A percentile compares a stretch with the other conserved stretches of the same genome.
Evolutionary conservation across 30 jellyfish, hydroid and myxozoan genomes (phyloP).

Genomic region (Clytia hemisphaerica): DNA sequence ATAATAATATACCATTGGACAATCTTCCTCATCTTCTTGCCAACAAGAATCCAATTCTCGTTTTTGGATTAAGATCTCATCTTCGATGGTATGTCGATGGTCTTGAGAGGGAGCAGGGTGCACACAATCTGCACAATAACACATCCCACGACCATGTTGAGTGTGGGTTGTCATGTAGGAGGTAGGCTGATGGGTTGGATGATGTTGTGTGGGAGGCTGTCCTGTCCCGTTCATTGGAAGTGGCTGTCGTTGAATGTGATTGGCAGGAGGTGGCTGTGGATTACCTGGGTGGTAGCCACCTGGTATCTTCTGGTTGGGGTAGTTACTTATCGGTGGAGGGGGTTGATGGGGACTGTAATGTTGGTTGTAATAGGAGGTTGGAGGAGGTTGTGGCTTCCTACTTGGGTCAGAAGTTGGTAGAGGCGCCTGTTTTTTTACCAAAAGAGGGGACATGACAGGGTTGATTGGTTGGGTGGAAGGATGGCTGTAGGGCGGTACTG

Average conservation of each 20-base stretch:
- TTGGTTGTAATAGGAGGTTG: not conserved
- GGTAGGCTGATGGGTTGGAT: constrained; percentile 3
- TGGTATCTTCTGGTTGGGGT: too few species aligned
- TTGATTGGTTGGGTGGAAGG: not conserved
- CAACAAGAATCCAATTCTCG: constrained; percentile 90
- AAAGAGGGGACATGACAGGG: constrained; percentile 34
- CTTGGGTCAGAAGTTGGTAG: not conserved
- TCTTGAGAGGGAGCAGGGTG: too few species aligned
- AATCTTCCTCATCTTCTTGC: constrained; percentile 90
- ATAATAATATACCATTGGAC: constrained; percentile 59
- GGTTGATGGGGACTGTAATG: not conserved
- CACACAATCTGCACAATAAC: too few species aligned
- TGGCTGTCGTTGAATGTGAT: not conserved
- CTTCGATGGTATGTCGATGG: constrained; percentile 52
- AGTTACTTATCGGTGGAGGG: too few species aligned
- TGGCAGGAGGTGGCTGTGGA: too few species aligned
- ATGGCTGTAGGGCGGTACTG: constrained; percentile 19
- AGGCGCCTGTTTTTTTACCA: not conserved
- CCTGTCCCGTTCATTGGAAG: not conserved
- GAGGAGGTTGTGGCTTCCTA: not conserved
- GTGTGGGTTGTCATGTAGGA: too few species aligned
- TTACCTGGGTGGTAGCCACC: too few species aligned
- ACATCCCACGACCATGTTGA: too few species aligned
- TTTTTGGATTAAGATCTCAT: constrained; percentile 66
- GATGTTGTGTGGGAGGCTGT: constrained; percentile 3